phyloP scores from a whole-genome alignment of 2,797 vertebrate genomes.

The Acipenser oxyrinchus region DNA sequence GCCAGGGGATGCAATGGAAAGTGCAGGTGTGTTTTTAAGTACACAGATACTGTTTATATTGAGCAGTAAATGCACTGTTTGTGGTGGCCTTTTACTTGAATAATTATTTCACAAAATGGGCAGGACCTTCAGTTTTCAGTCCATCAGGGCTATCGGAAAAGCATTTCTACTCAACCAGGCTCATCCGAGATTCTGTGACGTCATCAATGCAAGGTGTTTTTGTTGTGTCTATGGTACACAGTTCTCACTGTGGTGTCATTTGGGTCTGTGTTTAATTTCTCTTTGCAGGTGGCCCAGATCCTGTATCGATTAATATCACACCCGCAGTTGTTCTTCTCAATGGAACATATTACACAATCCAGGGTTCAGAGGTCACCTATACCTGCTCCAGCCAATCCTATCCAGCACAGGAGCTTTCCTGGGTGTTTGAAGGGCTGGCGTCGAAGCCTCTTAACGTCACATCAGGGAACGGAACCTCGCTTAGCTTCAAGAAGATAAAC shows the following conservation, averaged over 20 bases:
- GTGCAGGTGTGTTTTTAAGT: too few species aligned
- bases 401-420: slow-evolving; percentile 47
- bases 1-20: too few species aligned
- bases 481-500: slow-evolving; percentile 38
- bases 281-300: slow-evolving; percentile 51
- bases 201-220: too few species aligned
- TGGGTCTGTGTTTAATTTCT: neutral
- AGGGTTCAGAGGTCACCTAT: slow-evolving; percentile 43
- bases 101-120: slow-evolving; percentile 36
- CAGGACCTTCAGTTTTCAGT: neutral
- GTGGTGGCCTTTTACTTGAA: neutral
- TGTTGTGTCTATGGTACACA: neutral
- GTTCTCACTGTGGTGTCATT: too few species aligned
- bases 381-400: slow-evolving; percentile 47
- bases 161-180: too few species aligned
- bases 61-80: too few species aligned
- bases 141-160: too few species aligned
- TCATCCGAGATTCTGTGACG: too few species aligned
- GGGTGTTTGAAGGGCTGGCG: slow-evolving; percentile 39
- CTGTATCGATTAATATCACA: slow-evolving; percentile 36
- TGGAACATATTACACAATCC: slow-evolving; percentile 42
- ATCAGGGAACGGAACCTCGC: slow-evolving; percentile 13
- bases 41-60: too few species aligned
- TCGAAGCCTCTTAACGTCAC: slow-evolving; percentile 24
- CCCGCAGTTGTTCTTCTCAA: slow-evolving; percentile 42